Evolutionary conservation across 1,140 invertebrate species (phyloP), one percentile per base, ranked within the genome.

Genomic region (Pogonus chalceus): DNA sequence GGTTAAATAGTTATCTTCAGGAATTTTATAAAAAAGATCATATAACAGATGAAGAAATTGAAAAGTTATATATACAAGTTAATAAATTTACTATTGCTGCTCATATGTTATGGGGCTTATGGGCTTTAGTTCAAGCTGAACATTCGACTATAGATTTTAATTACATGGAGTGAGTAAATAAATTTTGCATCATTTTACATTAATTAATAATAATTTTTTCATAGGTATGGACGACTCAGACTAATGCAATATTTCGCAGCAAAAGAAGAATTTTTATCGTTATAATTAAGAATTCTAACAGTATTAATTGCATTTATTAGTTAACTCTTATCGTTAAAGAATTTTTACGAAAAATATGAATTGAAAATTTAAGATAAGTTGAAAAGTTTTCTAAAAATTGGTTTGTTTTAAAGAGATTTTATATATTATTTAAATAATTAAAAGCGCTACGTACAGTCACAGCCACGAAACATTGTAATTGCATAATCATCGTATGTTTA

Each of bases 141-240:
- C 79, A 90, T 74, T 98, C 95, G 0, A 79, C 74, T 47, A 94
- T 98, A 64, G 85, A 96, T 65, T 98, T 97, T 71, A 92, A 98
- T 74, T 98, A 91, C 77, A 75, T 92, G 53, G 77, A 78, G 89
- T 97, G 79, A 76, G 80, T 79, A 57, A n/a, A 20, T 22, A 10
- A 9, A 24, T 18, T 43, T 47, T 50, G 3, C 2, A 46, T 14
- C 2, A 48, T 55, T 51, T 22, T 50, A 43, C 16, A 53, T 39
- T 23, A 55, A 22, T 56, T 39, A 51, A 52, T 55, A 58, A 53
- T 60, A 61, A 65, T 58, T 53, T 60, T 62, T 62, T 73, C 73
- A 53, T 65, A 86, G 84, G 59, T 87, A 84, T 64, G 82, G 82
- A 54, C 76, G 77, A 62, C 72, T 79, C 60, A 74, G 83, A 54